Evolutionary conservation across 2,888 invertebrate genomes (phyloP), one percentile per base, ranked within the genome.

Genomic region (Monochamus alternatus): DNA sequence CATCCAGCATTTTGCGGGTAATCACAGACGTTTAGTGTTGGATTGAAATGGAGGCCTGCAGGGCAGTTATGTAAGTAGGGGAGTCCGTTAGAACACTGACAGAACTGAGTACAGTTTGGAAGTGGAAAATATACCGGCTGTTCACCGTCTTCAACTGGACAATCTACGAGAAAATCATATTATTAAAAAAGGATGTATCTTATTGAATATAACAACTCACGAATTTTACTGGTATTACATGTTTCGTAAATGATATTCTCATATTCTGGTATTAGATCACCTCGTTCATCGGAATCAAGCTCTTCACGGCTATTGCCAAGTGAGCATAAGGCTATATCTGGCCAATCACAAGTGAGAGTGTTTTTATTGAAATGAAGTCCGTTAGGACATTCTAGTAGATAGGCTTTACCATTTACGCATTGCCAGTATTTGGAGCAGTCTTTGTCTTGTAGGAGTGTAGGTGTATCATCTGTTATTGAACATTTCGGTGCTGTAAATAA

Each of bases 351-450:
- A 2, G 81, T 82, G 60, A 81, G 81, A n/a, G 81, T 60, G 7
- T 55, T 66, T 3, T 79, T 78, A 63, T 81, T 80, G 30, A 82
- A 83, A 73, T 81, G 76, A 0, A 77, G 32, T 31, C 70, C 77
- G 10, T 60, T 60, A 0, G 80, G 60, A 65, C 83, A 83, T 31
- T 63, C 32, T 14, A 79, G 76, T 22, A 75, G 75, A 43, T 76
- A 71, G 8, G 82, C 74, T n/a, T 75, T 75, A 14, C 81, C 81
- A 51, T 80, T 81, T 30, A 80, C 79, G 43, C 82, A 83, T 58
- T 81, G 77, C 77, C 80, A 83, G 68, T 80, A 83, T 75, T 81
- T 82, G 30, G 75, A 67, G 59, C 82, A 83, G 30, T 81, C 80
- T 68, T 70, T 64, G 64, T 82, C 74, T 8, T 81, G 81, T 14